These are phyloP conservation scores for Apostichopus parvimensis DNA, from an alignment of 35 echinoderm and acorn worm genomes.

Conservation along the genomic window DNA sequence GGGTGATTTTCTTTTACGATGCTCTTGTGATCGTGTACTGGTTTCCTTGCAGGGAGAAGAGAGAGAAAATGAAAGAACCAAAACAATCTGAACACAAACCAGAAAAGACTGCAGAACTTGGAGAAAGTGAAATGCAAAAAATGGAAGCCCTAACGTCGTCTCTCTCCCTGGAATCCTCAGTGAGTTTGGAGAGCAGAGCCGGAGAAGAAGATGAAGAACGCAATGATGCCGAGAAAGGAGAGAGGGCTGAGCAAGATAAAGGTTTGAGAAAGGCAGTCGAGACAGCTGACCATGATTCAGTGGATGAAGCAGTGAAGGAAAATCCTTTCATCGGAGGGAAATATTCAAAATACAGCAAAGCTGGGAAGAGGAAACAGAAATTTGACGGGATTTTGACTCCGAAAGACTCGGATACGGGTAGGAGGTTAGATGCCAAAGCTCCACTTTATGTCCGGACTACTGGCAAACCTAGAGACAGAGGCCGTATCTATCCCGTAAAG, in stretches of 20 bases:
- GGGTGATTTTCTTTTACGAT: no score
- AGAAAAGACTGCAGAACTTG: not conserved
- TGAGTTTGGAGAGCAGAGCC: not conserved
- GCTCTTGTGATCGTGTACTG: not conserved
- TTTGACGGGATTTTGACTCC: not conserved
- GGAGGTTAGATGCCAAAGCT: not conserved
- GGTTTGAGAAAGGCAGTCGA: not conserved
- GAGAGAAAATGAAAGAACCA: not conserved
- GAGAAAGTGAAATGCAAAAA: slow-evolving; percentile 1
- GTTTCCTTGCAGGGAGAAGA: not conserved
- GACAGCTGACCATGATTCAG: not conserved
- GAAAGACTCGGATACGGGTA: not conserved
- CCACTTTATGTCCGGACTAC: not conserved
- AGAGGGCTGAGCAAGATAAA: not conserved
- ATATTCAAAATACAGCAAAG: slow-evolving; percentile 46
- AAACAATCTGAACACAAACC: not conserved
- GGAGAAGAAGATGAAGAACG: not conserved
- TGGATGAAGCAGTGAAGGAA: not conserved
- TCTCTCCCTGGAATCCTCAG: not conserved
- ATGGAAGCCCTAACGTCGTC: not conserved
- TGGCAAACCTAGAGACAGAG: not conserved
- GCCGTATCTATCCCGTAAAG: not conserved
- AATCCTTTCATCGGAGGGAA: not conserved
- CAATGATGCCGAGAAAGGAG: not conserved
- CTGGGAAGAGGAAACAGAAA: not conserved